Base-by-base conservation (phyloP, 2,797 vertebrate species). In the Brachymystax lenok region DNA sequence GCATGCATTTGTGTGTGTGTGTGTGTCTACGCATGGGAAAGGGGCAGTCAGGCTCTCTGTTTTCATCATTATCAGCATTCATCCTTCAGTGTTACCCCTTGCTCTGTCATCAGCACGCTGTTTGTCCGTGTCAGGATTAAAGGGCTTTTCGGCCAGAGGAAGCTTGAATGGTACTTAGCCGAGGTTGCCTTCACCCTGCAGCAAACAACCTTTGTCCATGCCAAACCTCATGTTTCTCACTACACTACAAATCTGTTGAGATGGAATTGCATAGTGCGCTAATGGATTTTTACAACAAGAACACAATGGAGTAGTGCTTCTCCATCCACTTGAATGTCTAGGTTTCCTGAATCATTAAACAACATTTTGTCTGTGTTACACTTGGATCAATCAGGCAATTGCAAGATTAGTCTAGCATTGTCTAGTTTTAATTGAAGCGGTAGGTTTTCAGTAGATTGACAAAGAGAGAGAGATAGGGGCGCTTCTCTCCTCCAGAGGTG, bases 101-200 rank as follows among this genome's bases (percentile, higher is more conserved):
- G 72, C 17, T 5, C 40, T 30, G 75, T 78, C 74, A 78, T 71
- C 52, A 59, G 77, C 27, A 74, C 74, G 79, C 85, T 84, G 77
- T 85, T 87, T 86, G 80, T 89, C 85, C 84, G 86, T 80, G 75
- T 85, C 88, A 77, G 80, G 82, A 87, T 88, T 91, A 89, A 86
- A 88, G 80, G 71, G 83, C 79, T 88, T 88, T 85, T 87, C 79
- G 80, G 69, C 24, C 50, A 84, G 80, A 88, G 84, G 87, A 92
- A 90, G 88, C 84, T 83, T 83, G 84, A 85, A 86, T 67, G 72
- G 79, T 81, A 80, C 84, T 87, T 88, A 87, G 84, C 86, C 83
- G 81, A 1, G 85, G 78, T 86, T 87, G 86, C 86, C 80, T 87
- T 86, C 87, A 87, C 87, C 84, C 84, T 52, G 81, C 82, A 90